Base-by-base conservation (phyloP, 2,113 vertebrate genomes). In the Steatornis caripensis region DNA sequence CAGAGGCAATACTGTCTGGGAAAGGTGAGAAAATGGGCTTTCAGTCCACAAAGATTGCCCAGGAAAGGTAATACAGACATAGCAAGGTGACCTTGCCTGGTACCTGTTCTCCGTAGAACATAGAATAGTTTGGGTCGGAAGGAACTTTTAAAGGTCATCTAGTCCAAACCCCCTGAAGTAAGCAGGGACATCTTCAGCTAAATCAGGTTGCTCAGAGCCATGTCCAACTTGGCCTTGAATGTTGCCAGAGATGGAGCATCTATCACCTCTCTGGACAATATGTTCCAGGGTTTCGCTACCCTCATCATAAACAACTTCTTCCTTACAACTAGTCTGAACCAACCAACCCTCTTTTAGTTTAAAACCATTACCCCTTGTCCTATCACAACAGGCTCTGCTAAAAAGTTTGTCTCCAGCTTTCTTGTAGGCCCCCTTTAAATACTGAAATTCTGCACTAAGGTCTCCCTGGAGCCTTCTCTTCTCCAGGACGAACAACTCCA, bases 341-440 rank as follows among this genome's bases (percentile, higher is more conserved):
- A 70, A 71, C n/a, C 46, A 37, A 10, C 10, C 1, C 5, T 66
- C 19, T 57, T 70, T 65, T 65, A 51, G 41, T 80, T 79, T 46
- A 76, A 79, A 75, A 46, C 12, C 8, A 30, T 61, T 41, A 13
- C 1, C 17, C 22, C 20, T 41, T 75, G 41, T 27, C 11, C 4
- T 80, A 4, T 9, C 1, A 0, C n/a, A 68, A n/a, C 3, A 76
- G 23, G 2, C 10, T 7, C 18, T 57, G 5, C 17, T 57, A 61
- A 65, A 60, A 54, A 27, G 4, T 37, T 45, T 75, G 34, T 29
- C 12, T 2, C 4, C 4, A 3, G 39, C 21, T 68, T 65, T 43
- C 48, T 61, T 62, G 14, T 29, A 71, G 14, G 15, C 4, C 10
- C 23, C 17, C 21, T 43, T 18, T 17, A 76, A 23, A 6, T 43